Evolutionary conservation across 2,888 invertebrate genomes (phyloP), one percentile per base, ranked within the genome.

Genomic region (Tanytarsus gracilentus): DNA sequence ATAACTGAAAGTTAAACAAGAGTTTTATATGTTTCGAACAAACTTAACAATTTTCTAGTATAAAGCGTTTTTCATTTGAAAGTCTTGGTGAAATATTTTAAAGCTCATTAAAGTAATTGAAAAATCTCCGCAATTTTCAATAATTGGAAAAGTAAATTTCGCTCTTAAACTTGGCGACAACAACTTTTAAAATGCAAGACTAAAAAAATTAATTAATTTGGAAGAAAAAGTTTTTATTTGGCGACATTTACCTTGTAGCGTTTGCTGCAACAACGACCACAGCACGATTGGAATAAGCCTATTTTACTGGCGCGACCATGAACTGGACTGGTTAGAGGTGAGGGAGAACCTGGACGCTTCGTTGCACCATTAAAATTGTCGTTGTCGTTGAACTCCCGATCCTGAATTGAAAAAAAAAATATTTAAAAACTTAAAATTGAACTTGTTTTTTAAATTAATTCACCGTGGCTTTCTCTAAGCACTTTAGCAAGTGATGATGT

Each of bases 401-500:
- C 95, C 93, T 93, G 79, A 7, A 11, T 36, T 36, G 9, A 36
- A 6, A 2, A 16, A 48, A 56, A 2, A 55, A 25, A 56, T n/a
- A 18, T 36, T 36, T 25, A 25, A 36, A 40, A 21, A 9, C 16
- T 16, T 50, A n/a, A n/a, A n/a, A 11, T 5, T 50, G n/a, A n/a
- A 23, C 3, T n/a, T 9, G 11, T 25, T 14, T 44, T 3, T 7
- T 16, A 4, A 44, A 44, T 44, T 55, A 63, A 76, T 82, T 78
- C 74, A 89, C 95, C 78, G 99, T 99, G 62, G 99, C 96, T 74
- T 95, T 93, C 76, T 99, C 99, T 69, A 99, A 80, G 76, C 99
- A 99, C 67, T 95, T 84, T 62, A 99, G 81, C 62, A 99, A 80
- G 76, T 99, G 99, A 75, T 99, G 99, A 76, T 99, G 98, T 76